Evolutionary conservation across 2,113 vertebrate genomes (phyloP).

Genomic region (Archilochus colubris): DNA sequence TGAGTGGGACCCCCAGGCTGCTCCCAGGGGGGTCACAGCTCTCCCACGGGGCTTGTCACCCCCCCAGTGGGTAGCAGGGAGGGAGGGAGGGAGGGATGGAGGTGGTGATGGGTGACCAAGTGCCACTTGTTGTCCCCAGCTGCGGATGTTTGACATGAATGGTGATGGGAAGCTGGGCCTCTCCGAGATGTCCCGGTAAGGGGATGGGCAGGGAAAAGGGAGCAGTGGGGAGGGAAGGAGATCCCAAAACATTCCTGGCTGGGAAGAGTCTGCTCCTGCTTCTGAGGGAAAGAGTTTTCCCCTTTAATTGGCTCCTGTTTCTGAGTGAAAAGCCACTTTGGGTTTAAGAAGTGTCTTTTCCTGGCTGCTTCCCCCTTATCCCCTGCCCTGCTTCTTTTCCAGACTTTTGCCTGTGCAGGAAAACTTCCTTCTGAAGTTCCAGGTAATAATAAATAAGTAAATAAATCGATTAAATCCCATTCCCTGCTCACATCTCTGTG

Average conservation of each 20-base stretch:
- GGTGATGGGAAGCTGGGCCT: constrained; percentile 94
- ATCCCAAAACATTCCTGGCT: rapidly evolving
- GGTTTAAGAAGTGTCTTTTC: not conserved
- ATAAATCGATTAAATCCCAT: not conserved
- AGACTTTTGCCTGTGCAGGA: constrained; percentile 96
- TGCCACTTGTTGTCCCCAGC: constrained; percentile 75
- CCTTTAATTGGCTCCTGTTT: not conserved
- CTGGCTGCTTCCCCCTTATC: not conserved
- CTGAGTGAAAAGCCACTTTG: not conserved
- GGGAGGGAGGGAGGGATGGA: not conserved
- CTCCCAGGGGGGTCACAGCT: rapidly evolving
- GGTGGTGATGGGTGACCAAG: not conserved
- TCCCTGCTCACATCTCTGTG: not conserved
- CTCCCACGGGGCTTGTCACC: rapidly evolving
- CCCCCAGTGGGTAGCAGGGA: rapidly evolving
- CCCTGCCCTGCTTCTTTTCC: not conserved
- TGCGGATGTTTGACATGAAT: constrained; percentile 93
- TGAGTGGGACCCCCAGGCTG: constrained; percentile 66
- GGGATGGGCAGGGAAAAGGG: rapidly evolving
- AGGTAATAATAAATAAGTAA: constrained; percentile 77
- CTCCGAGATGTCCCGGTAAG: constrained; percentile 95
- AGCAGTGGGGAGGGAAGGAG: not conserved
- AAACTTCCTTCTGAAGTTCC: constrained; percentile 97
- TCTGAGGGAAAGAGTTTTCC: not conserved
- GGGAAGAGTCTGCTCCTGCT: not conserved